Base-by-base conservation (phyloP, 2,797 vertebrate species). In the Amniataba percoides region DNA sequence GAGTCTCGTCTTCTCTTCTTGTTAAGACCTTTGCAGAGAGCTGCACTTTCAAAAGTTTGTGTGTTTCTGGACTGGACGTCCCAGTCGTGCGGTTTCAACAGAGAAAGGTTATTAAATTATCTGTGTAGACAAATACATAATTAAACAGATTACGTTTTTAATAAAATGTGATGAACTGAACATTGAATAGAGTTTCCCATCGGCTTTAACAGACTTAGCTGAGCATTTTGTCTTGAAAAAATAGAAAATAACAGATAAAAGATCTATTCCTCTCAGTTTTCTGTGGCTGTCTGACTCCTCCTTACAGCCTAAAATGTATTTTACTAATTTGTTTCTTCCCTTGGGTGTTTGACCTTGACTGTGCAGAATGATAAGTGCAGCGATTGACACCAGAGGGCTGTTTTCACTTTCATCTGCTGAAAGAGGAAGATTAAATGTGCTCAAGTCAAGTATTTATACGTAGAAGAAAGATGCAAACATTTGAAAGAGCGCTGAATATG, bases 1-100 rank as follows among this genome's bases (percentile, higher is more conserved):
- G 19, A 42, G 21, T 80, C 64, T 46, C 36, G 23, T 73, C 62
- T 58, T 45, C 34, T 14, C 21, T 55, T 9, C 61, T 19, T 1
- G 25, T 14, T 34, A 34, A 63, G 59, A 57, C 8, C 21, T n/a
- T 48, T n/a, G n/a, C n/a, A n/a, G n/a, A n/a, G n/a, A n/a, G 9
- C n/a, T 36, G 18, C n/a, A n/a, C n/a, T 36, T 52, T 73, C 25
- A 16, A 27, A 64, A 51, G 48, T 36, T 36, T 21, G 15, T 34
- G 48, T 27, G 7, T 40, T 56, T 61, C 58, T 31, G 21, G 7
- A 31, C 10, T 40, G 39, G 43, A 46, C 6, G 23, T 53, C 8
- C 13, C 10, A 5, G 40, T 64, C 42, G 27, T 25, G 51, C 48
- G 36, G 21, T 21, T 57, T 34, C 16, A 45, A 45, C n/a, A 18